Evolutionary conservation across 2,888 invertebrate genomes (phyloP).

Genomic region (Andrena marginata): DNA sequence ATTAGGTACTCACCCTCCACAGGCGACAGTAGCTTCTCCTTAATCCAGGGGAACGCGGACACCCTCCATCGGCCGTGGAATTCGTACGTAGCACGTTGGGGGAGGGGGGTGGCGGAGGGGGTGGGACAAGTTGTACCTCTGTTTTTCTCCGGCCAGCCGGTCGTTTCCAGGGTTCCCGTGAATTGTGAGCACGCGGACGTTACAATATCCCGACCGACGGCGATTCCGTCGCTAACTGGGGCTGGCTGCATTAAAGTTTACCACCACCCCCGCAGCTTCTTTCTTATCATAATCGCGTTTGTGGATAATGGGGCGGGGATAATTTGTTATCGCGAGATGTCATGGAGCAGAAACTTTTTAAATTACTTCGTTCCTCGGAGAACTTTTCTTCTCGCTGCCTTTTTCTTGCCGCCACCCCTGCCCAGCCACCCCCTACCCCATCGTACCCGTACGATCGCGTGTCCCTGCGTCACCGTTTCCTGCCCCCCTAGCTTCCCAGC

Average conservation of each 20-base stretch:
- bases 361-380: slow-evolving; percentile 83
- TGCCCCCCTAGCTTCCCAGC: slow-evolving; percentile 50
- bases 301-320: slow-evolving; percentile 84
- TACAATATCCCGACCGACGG: slow-evolving; percentile 59
- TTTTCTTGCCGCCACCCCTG: slow-evolving; percentile 30
- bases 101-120: neutral
- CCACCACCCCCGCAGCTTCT: slow-evolving; percentile 74
- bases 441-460: slow-evolving; percentile 1
- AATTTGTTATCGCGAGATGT: slow-evolving; percentile 84
- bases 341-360: slow-evolving; percentile 84
- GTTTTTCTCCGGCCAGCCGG: slow-evolving; percentile 15
- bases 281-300: slow-evolving; percentile 85
- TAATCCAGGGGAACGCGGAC: neutral
- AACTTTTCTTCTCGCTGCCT: slow-evolving; percentile 74
- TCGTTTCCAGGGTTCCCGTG: slow-evolving; percentile 36
- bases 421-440: neutral
- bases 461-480: neutral
- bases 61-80: neutral
- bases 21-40: neutral
- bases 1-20: neutral
- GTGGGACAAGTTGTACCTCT: slow-evolving; percentile 29
- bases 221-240: slow-evolving; percentile 68
- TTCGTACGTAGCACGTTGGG: slow-evolving; percentile 1
- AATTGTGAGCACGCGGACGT: slow-evolving; percentile 69
- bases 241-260: slow-evolving; percentile 81